phyloP scores from a whole-genome alignment of 1,140 invertebrate genomes.

The Drusus annulatus region DNA sequence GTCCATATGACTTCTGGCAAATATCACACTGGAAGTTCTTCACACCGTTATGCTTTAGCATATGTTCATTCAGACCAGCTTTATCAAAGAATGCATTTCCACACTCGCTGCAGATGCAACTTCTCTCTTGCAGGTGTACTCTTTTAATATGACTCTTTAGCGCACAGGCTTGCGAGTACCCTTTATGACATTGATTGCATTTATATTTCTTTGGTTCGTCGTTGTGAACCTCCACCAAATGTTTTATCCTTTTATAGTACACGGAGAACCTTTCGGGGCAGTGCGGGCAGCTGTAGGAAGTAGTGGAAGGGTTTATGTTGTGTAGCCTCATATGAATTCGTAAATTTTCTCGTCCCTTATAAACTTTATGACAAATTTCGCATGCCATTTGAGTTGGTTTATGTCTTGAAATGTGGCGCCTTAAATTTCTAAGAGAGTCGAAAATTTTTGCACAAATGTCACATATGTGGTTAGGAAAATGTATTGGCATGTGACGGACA shows the following conservation, averaged over 20 bases:
- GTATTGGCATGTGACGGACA: slow-evolving; percentile 60
- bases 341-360: slow-evolving; percentile 48
- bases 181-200: slow-evolving; percentile 64
- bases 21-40: slow-evolving; percentile 71
- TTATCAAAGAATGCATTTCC: slow-evolving; percentile 64
- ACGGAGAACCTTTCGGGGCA: slow-evolving; percentile 68
- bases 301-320: slow-evolving; percentile 52
- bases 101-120: slow-evolving; percentile 64
- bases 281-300: slow-evolving; percentile 66
- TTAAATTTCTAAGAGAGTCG: slow-evolving; percentile 48
- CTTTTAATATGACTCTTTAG: slow-evolving; percentile 62
- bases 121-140: slow-evolving; percentile 64
- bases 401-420: slow-evolving; percentile 52
- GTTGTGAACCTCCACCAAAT: slow-evolving; percentile 65
- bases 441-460: slow-evolving; percentile 61
- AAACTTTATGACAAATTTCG: slow-evolving; percentile 51
- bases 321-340: slow-evolving; percentile 50
- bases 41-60: slow-evolving; percentile 70
- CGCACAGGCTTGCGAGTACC: slow-evolving; percentile 62
- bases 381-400: slow-evolving; percentile 44
- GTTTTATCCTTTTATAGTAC: slow-evolving; percentile 68
- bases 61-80: slow-evolving; percentile 66
- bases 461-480: slow-evolving; percentile 60
- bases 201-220: slow-evolving; percentile 60
- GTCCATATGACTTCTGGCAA: slow-evolving; percentile 67